A percentile compares a stretch with the other conserved stretches of the same genome.
Conservation (phyloP, 1,140 invertebrate species). For the Drosophila mojavensis region DNA sequence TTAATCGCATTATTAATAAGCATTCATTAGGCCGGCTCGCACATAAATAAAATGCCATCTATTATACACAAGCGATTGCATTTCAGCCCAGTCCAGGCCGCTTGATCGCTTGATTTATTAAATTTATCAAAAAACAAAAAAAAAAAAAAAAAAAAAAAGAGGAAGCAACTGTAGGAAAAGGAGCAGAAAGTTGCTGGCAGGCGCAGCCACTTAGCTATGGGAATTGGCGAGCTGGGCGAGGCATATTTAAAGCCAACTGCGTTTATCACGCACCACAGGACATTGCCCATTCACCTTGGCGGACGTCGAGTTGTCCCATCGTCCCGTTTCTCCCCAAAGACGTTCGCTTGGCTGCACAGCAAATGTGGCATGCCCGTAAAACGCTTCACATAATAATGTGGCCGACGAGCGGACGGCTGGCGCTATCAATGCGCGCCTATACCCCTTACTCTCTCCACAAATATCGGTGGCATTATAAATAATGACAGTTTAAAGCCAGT, state of each 20-base stretch:
- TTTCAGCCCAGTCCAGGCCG: constrained; percentile 9
- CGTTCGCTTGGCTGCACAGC: constrained; percentile 66
- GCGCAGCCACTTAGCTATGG: background rate
- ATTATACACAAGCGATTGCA: constrained; percentile 70
- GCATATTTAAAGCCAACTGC: constrained; percentile 64
- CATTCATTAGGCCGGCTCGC: constrained; percentile 57
- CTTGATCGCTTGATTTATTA: constrained; percentile 69
- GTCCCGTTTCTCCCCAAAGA: constrained; percentile 21
- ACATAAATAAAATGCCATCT: constrained; percentile 70
- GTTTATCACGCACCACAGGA: constrained; percentile 75
- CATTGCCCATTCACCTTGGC: constrained; percentile 70
- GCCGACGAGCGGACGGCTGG: constrained; percentile 7
- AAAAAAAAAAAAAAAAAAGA: constrained; percentile 32
- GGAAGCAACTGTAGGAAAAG: constrained; percentile 11
- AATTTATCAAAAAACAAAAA: no score
- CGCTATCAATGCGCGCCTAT: constrained; percentile 45
- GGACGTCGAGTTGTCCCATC: constrained; percentile 1
- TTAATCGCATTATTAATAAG: constrained; percentile 74
- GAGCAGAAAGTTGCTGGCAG: constrained; percentile 1
- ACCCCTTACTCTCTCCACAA: constrained; percentile 30
- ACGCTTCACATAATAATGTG: constrained; percentile 61
- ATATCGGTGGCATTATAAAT: constrained; percentile 45
- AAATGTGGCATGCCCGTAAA: constrained; percentile 70
- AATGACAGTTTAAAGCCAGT: constrained; percentile 63
- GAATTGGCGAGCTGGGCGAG: background rate